Base-by-base conservation (phyloP, 2,888 invertebrate species). In the Lasioglossum villosulum region DNA sequence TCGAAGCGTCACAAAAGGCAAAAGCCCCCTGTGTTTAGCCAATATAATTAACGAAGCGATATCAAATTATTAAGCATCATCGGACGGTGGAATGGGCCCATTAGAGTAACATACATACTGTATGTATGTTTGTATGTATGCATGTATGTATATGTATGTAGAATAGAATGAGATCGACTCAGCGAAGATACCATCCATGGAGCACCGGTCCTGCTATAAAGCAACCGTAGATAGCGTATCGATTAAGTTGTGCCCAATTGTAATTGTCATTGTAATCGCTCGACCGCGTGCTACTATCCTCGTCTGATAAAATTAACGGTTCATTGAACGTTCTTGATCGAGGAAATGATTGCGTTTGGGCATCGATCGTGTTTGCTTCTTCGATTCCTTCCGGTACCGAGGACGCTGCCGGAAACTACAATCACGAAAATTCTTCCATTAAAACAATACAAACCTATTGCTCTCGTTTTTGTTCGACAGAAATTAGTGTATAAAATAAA, bases 161-260 rank as follows among this genome's bases (percentile, higher is more conserved):
- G 63, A 52, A 52, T 52, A 52, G 27, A 75, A 23, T 45, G 73
- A 48, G 72, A 42, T 59, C 23, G 59, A 63, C 72, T 56, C 66
- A 30, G 39, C 66, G 19, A 80, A 23, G 37, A 86, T 91, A 94
- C 94, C 94, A 94, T 91, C 92, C 90, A 82, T 94, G 93, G 75
- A 94, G 89, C 39, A 93, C 86, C 72, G 94, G 94, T 76, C 94
- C 94, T 27, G 93, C 92, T 74, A 94, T 86, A 75, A 92, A 88
- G 76, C 93, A 94, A 27, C 94, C 94, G 79, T 92, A 94, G 71
- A 93, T 90, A 6, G 93, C 92, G 82, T 92, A 94, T 93, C 94
- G 90, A 84, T 92, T 92, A 48, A 94, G 89, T 75, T 93, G 93
- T 23, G 92, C 84, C 93, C 92, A 93, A 86, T 94, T 92, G 78